Evolutionary conservation across 2,797 vertebrate species (phyloP).

Genomic region (Tragelaphus eurycerus): DNA sequence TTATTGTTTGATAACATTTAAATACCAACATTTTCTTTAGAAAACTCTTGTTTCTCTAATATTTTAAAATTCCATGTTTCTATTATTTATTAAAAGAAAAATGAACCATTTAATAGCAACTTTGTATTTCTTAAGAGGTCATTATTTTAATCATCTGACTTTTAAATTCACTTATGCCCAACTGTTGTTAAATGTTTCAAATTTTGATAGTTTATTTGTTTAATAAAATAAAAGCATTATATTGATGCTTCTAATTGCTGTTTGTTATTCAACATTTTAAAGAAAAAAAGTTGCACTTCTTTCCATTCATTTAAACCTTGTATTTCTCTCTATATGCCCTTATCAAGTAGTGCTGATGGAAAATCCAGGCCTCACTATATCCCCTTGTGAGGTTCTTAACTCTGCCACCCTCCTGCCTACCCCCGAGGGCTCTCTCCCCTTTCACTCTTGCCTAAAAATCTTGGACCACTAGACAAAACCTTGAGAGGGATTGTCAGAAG

Average conservation of each 20-base stretch:
- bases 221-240: neutral
- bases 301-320: neutral
- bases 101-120: neutral
- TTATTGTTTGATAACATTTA: neutral
- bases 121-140: neutral
- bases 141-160: neutral
- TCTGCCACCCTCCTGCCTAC: neutral
- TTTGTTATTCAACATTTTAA: neutral
- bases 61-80: neutral
- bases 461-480: neutral
- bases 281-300: neutral
- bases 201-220: neutral
- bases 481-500: neutral
- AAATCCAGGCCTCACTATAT: neutral
- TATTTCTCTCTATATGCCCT: neutral
- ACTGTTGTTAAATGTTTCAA: neutral
- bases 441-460: neutral
- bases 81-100: neutral
- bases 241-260: neutral
- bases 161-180: neutral
- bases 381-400: neutral
- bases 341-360: neutral
- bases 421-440: neutral
- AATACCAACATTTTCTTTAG: neutral
- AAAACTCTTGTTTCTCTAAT: neutral